These are phyloP conservation scores for Thereva nobilitata DNA, from an alignment of 2,888 invertebrate species.

Conservation along the genomic window DNA sequence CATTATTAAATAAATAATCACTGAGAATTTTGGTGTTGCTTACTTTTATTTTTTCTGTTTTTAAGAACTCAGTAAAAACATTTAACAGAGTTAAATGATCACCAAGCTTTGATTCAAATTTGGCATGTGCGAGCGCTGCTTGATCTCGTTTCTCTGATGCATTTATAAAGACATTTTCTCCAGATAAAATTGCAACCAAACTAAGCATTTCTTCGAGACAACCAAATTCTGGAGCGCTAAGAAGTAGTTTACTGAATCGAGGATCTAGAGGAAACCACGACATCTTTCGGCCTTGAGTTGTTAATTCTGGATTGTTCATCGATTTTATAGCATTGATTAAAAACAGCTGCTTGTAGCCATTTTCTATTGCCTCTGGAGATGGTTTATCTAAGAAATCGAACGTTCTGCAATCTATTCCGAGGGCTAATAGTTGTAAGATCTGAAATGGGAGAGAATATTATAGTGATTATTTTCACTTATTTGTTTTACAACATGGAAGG, in stretches of 20 bases:
- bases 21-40: not conserved
- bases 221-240: constrained; percentile 75
- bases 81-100: constrained; percentile 92
- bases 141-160: constrained; percentile 72
- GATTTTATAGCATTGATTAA: constrained; percentile 73
- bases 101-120: constrained; percentile 84
- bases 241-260: constrained; percentile 77
- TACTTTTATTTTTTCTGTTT: constrained; percentile 70
- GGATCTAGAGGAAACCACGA: constrained; percentile 92
- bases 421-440: constrained; percentile 79
- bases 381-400: constrained; percentile 94
- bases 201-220: constrained; percentile 82
- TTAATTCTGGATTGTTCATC: constrained; percentile 67
- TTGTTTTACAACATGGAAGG: not conserved
- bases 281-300: constrained; percentile 81
- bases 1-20: constrained; percentile 12
- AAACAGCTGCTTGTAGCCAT: constrained; percentile 68
- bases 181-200: constrained; percentile 84
- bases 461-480: not conserved
- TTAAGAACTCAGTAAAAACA: constrained; percentile 79
- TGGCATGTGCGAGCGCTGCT: constrained; percentile 71
- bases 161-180: constrained; percentile 81
- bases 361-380: constrained; percentile 68
- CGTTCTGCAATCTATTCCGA: constrained; percentile 77
- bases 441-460: constrained; percentile 62